Evolutionary conservation across 2,888 invertebrate genomes (phyloP), one percentile per base, ranked within the genome.

Genomic region (Helleia helle): DNA sequence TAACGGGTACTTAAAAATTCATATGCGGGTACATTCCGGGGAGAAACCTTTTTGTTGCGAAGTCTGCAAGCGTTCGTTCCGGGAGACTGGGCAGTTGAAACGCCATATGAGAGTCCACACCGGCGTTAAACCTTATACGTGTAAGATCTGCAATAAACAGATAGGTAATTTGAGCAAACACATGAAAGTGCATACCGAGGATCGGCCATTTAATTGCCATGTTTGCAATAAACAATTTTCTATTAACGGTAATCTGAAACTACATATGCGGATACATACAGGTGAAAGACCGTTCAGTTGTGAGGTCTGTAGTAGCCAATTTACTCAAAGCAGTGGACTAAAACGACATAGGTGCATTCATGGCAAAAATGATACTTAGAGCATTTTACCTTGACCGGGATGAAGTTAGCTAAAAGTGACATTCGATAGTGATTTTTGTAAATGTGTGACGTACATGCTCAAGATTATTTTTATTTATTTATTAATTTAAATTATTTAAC

Each of bases 1-100:
- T 30, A 81, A 76, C n/a, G 79, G 80, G 0, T 80, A 83, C 38
- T 54, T 83, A 8, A 83, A 77, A 45, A 79, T 79, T 1, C 83
- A 83, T 42, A 75, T 80, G 76, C 48, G 81, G 0, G 65, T 80
- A 0, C 83, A 83, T 43, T 77, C 74, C 0, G 77, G 77, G 0
- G 79, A 76, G 12, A 76, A 75, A 8, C 83, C 83, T 0, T 81
- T 64, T 22, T 46, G 42, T 0, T 83, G 83, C 39, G 72, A 79
- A 0, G 39, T 79, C 0, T 83, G 83, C 26, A 73, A 80, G 11
- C 59, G 76, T 0, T 58, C 66, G 5, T 83, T 83, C 18, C 51
- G 77, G 0, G 83, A 83, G 25, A 70, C 71, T 0, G 77, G 79
- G 0, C 80, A 79, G 17, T 40, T 83, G 9, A 83, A 81, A 49